phyloP scores from a whole-genome alignment of 1,140 invertebrate species.

The Ostrea denselamellosa region DNA sequence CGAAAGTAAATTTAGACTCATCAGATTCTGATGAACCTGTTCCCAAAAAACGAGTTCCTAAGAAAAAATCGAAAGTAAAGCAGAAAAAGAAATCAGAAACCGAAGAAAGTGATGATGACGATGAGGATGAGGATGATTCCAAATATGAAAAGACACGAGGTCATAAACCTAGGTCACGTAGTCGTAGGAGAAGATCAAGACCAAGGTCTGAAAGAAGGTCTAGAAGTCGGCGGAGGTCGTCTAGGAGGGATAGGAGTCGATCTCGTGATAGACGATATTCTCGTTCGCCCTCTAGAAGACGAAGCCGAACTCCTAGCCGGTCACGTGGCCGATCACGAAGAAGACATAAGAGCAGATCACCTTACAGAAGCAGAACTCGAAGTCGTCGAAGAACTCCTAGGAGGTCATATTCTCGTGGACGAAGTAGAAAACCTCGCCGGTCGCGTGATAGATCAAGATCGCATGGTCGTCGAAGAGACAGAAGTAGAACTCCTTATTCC shows the following conservation, averaged over 20 bases:
- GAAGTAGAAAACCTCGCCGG: slow-evolving; percentile 7
- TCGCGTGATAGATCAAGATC: background rate
- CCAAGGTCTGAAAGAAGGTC: background rate
- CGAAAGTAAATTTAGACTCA: background rate
- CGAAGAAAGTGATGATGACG: background rate
- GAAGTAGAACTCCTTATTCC: background rate
- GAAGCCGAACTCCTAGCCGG: background rate
- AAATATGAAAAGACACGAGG: background rate
- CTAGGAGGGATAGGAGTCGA: background rate
- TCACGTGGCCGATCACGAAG: background rate
- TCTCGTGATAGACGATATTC: no score
- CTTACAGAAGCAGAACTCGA: background rate
- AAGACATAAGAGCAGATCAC: background rate
- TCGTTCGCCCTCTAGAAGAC: no score
- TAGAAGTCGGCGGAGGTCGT: background rate
- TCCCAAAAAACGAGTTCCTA: background rate
- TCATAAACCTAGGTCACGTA: background rate
- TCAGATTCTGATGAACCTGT: background rate
- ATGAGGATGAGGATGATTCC: background rate
- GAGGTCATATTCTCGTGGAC: background rate
- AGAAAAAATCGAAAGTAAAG: background rate
- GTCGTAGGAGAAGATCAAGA: background rate
- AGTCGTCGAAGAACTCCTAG: background rate
- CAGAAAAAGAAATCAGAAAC: background rate
- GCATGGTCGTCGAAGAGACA: background rate